These are phyloP conservation scores for Euura saliciscinereae DNA, from an alignment of 1,140 invertebrate species.

Conservation along the genomic window DNA sequence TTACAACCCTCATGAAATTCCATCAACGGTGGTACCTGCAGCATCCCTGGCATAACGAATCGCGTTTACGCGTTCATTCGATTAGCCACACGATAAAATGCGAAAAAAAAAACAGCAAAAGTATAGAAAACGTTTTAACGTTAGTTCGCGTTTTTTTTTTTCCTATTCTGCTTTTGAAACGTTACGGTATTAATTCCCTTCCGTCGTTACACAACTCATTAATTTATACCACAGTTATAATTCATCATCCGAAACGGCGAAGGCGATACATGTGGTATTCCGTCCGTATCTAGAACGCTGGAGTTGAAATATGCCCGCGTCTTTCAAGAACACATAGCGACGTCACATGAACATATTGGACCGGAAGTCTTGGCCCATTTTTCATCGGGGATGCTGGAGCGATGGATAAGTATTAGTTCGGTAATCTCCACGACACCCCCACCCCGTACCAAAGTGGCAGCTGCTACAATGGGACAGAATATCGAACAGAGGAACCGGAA, in stretches of 20 bases:
- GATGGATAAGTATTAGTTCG: neutral
- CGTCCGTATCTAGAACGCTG: neutral
- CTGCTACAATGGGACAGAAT: neutral
- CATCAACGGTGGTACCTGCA: no score
- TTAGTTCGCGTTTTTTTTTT: no score
- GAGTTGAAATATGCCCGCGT: neutral
- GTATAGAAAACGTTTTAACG: no score
- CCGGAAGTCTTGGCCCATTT: constrained; percentile 3
- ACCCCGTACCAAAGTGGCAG: neutral
- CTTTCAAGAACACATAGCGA: neutral
- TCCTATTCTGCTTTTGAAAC: no score
- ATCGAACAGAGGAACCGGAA: neutral
- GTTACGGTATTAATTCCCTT: neutral
- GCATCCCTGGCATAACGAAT: no score
- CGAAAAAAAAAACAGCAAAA: no score
- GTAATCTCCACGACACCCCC: neutral
- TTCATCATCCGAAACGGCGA: neutral
- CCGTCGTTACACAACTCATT: neutral
- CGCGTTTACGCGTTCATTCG: no score
- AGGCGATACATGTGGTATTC: neutral
- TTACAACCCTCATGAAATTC: no score
- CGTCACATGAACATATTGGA: neutral
- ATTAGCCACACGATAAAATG: no score
- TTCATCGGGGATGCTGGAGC: neutral
- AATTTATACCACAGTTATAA: neutral